Percentiles rank a stretch among this genome's conserved stretches.
Evolutionary conservation across 1,140 invertebrate genomes (phyloP).

Genomic region (Plectrocnemia conspersa): DNA sequence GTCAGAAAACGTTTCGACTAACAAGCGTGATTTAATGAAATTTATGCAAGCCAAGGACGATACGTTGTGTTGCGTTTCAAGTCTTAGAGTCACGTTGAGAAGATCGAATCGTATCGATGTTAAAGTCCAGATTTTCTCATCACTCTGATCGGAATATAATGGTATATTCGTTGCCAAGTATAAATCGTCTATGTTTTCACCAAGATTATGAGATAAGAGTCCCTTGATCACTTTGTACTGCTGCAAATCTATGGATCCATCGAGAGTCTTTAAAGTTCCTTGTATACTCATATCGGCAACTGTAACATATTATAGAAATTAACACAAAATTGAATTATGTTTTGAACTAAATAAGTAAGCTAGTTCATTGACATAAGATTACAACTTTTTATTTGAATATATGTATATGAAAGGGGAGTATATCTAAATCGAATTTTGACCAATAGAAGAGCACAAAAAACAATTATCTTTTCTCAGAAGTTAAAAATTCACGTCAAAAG

Average conservation of each 20-base stretch:
- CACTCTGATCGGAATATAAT: conserved; percentile 2
- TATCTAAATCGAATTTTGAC: too few relatives aligned
- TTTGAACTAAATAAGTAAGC: too few relatives aligned
- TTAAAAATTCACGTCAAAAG: too few relatives aligned
- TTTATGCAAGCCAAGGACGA: conserved; percentile 79
- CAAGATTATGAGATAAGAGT: conserved; percentile 86
- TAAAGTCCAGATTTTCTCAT: conserved; percentile 62
- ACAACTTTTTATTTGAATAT: too few relatives aligned
- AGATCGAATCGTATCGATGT: conserved; percentile 79
- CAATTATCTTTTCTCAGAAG: too few relatives aligned
- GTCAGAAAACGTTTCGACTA: conserved; percentile 81
- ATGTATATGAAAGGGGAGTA: too few relatives aligned
- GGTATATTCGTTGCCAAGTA: conserved; percentile 32
- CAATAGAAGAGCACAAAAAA: too few relatives aligned
- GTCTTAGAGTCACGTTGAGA: conserved; percentile 78
- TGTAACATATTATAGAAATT: conserved; percentile 34
- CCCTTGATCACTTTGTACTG: conserved; percentile 89
- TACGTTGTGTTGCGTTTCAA: conserved; percentile 57
- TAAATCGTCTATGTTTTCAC: conserved; percentile 77
- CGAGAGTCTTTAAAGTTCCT: conserved; percentile 80
- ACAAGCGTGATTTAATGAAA: conserved; percentile 85
- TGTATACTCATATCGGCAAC: conserved; percentile 84
- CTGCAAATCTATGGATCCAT: conserved; percentile 73
- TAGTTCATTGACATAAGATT: too few relatives aligned
- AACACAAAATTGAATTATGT: too few relatives aligned